phyloP scores from a whole-genome alignment of 2,797 vertebrate genomes.

The Alfaro cultratus region DNA sequence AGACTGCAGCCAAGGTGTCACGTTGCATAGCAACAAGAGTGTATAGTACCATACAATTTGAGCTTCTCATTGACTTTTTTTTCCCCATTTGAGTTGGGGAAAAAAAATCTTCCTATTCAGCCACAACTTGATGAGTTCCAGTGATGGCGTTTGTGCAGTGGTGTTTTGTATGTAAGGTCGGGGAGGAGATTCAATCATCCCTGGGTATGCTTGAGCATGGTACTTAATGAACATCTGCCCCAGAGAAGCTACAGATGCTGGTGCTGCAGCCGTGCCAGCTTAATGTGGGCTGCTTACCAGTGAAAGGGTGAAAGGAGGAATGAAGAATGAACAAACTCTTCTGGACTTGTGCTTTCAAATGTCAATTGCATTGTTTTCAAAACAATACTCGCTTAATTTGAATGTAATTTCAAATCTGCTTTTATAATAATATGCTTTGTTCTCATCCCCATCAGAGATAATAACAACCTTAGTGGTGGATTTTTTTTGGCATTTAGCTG shows the following conservation, averaged over 20 bases:
- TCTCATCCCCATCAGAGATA: slow-evolving; percentile 41
- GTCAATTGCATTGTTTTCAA: slow-evolving; percentile 12
- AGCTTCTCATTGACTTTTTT: not conserved
- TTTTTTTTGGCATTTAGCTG: not conserved
- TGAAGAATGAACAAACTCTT: not conserved
- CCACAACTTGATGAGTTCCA: slow-evolving; percentile 12
- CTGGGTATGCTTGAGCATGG: slow-evolving; percentile 49
- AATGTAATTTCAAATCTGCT: slow-evolving; percentile 35
- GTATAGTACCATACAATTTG: not conserved
- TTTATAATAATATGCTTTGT: slow-evolving; percentile 33
- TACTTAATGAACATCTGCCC: slow-evolving; percentile 52
- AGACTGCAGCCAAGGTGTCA: not conserved
- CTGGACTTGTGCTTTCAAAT: slow-evolving; percentile 12
- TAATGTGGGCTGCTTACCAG: not conserved
- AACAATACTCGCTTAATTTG: slow-evolving; percentile 27
- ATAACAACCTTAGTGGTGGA: slow-evolving; percentile 39
- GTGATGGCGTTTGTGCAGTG: not conserved
- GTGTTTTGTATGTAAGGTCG: not conserved
- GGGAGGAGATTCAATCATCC: slow-evolving; percentile 28
- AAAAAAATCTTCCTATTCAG: slow-evolving; percentile 6
- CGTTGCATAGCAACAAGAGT: not conserved
- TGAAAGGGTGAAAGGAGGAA: not conserved
- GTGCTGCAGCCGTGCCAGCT: not conserved
- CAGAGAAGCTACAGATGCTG: slow-evolving; percentile 11
- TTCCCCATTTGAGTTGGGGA: slow-evolving; percentile 2